Conservation (phyloP, 2,113 vertebrate genomes). For the Raja brachyura region DNA sequence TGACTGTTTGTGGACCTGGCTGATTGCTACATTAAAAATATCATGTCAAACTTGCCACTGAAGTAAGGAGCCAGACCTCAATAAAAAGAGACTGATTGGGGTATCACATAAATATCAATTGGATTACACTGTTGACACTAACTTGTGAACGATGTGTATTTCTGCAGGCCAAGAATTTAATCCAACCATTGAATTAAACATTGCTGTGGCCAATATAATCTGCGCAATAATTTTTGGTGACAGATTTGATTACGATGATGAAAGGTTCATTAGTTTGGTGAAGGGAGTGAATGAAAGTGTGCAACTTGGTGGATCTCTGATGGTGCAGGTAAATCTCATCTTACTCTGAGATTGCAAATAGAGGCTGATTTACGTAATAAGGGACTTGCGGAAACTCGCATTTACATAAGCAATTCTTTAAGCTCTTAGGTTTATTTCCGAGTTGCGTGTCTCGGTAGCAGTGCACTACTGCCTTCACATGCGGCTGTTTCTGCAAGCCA, state of each 20-base stretch:
- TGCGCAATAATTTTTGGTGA: slow-evolving; percentile 58
- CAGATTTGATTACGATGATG: slow-evolving; percentile 58
- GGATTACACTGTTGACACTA: not conserved
- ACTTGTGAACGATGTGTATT: not conserved
- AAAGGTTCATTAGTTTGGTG: slow-evolving; percentile 49
- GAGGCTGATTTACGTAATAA: no score
- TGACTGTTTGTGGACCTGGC: no score
- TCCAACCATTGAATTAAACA: slow-evolving; percentile 48
- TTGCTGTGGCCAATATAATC: slow-evolving; percentile 55
- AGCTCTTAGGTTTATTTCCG: no score
- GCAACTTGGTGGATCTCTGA: slow-evolving; percentile 47
- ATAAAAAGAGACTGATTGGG: not conserved
- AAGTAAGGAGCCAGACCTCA: no score
- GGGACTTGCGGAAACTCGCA: no score
- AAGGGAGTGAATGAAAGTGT: slow-evolving; percentile 49
- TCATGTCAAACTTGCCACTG: no score
- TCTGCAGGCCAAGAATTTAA: slow-evolving; percentile 53
- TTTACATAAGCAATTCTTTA: no score
- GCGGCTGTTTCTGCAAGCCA: no score
- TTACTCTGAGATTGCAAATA: not conserved
- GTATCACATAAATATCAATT: not conserved
- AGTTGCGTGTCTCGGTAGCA: no score
- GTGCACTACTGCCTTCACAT: no score
- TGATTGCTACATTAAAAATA: no score
- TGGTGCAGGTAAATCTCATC: slow-evolving; percentile 50